phyloP scores from a whole-genome alignment of 1,140 invertebrate species.

The Pissodes strobi region DNA sequence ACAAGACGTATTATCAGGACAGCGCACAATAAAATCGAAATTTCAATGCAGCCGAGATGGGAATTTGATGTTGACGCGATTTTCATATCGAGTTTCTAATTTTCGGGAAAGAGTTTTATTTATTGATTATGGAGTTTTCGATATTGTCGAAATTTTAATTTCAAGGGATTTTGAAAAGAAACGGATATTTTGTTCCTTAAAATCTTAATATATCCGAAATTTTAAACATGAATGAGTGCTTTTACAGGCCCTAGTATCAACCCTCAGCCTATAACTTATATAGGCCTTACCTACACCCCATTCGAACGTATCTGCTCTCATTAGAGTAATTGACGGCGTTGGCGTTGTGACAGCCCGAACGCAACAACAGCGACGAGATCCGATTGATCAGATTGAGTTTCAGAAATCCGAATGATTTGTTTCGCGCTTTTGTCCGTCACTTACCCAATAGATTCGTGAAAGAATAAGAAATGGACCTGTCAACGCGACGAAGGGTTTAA shows the following conservation, averaged over 20 bases:
- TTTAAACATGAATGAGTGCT: not conserved
- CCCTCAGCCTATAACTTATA: not conserved
- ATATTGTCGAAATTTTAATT: no score
- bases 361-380: conserved; percentile 32
- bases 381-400: conserved; percentile 42
- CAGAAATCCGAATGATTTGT: conserved; percentile 38
- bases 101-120: no score
- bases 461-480: conserved; percentile 25
- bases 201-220: not conserved
- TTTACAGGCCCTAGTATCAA: not conserved
- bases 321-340: conserved; percentile 39
- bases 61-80: no score
- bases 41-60: no score
- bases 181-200: no score
- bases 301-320: conserved; percentile 31
- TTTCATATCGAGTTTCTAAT: no score
- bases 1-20: no score
- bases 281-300: conserved; percentile 19
- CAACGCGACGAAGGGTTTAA: conserved; percentile 7
- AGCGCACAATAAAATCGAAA: no score
- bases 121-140: no score
- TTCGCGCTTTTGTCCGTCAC: conserved; percentile 23
- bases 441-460: conserved; percentile 6
- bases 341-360: conserved; percentile 32
- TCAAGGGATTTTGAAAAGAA: no score